Percentiles rank a stretch among this genome's conserved stretches.
Conservation (phyloP, 2,113 vertebrate genomes). For the Oophaga pumilio region DNA sequence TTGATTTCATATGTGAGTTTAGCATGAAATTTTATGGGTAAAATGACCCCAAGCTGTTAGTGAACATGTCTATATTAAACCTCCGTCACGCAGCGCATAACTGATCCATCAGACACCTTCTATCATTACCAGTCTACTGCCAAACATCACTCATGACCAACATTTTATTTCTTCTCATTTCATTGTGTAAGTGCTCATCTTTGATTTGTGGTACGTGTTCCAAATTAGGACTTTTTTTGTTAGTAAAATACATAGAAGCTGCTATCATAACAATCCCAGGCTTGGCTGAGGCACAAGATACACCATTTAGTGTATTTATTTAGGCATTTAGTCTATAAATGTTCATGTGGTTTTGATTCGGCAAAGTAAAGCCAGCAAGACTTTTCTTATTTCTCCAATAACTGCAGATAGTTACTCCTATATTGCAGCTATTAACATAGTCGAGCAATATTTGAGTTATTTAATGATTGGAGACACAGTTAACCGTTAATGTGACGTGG, state of each 20-base stretch:
- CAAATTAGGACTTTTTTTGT: constrained; percentile 20
- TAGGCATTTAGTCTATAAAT: constrained; percentile 33
- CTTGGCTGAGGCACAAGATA: constrained; percentile 21
- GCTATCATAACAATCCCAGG: constrained; percentile 22
- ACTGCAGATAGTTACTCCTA: constrained; percentile 22
- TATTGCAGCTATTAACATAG: constrained; percentile 3
- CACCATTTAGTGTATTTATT: constrained; percentile 40
- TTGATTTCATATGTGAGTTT: background rate
- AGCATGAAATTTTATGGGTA: background rate
- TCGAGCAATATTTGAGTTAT: background rate
- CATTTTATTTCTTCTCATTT: background rate
- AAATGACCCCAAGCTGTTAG: background rate
- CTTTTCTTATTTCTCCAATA: constrained; percentile 26
- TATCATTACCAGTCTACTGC: constrained; percentile 1
- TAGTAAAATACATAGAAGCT: constrained; percentile 24
- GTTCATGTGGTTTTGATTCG: constrained; percentile 33
- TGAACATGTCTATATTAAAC: background rate
- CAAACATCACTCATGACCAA: constrained; percentile 6
- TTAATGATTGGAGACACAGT: constrained; percentile 24
- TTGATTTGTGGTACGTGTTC: background rate
- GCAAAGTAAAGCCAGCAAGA: background rate
- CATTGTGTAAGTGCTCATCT: constrained; percentile 2
- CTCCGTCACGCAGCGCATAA: background rate
- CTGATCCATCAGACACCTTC: constrained; percentile 8
- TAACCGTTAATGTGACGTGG: background rate